Evolutionary conservation across 2,113 vertebrate genomes (phyloP).

Genomic region (Anhinga anhinga): DNA sequence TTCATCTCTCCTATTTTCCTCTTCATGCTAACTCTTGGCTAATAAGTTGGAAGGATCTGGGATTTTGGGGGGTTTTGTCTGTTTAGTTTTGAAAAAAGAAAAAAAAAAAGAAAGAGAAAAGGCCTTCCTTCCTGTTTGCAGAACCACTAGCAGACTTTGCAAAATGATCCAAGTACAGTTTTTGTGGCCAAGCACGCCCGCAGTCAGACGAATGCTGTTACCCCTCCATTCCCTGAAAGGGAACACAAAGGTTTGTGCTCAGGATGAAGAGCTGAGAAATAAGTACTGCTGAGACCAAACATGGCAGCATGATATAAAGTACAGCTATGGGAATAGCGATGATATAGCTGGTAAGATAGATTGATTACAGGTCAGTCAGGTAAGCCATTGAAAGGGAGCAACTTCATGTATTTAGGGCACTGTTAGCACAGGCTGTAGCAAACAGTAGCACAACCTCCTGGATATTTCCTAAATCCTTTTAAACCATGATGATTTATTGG

Average conservation of each 20-base stretch:
- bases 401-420: not conserved
- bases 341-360: not conserved
- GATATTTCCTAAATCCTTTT: not conserved
- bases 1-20: not conserved
- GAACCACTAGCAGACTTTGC: not conserved
- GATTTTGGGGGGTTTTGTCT: not conserved
- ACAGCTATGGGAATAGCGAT: not conserved
- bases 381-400: not conserved
- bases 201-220: not conserved
- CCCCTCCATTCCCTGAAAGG: no score
- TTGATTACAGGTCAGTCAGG: not conserved
- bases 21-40: not conserved
- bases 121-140: not conserved
- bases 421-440: not conserved
- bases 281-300: accelerated
- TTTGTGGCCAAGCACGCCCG: accelerated
- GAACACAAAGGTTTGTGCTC: not conserved
- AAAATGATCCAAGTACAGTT: not conserved
- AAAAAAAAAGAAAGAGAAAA: not conserved
- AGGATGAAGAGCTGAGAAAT: not conserved
- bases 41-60: not conserved
- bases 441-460: not conserved
- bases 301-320: no score
- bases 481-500: not conserved
- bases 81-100: not conserved